Evolutionary conservation across 2,888 invertebrate species (phyloP).

Genomic region (Lucinisca nassula): DNA sequence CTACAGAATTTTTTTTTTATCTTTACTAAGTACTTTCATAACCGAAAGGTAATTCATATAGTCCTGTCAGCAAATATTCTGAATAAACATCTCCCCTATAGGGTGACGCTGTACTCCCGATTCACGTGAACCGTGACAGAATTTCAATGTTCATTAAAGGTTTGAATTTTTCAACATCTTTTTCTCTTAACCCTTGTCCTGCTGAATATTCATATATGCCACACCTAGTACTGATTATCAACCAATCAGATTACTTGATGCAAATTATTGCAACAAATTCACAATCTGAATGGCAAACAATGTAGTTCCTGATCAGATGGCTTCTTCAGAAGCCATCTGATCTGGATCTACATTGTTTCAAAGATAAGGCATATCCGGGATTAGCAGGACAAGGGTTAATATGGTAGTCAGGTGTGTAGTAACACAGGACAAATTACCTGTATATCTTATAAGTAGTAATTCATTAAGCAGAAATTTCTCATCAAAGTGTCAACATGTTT

Average conservation of each 20-base stretch:
- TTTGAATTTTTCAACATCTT: not conserved
- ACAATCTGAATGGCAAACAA: no score
- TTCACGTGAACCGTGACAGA: not conserved
- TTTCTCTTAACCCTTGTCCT: no score
- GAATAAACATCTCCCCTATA: not conserved
- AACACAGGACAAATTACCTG: no score
- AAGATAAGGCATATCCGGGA: no score
- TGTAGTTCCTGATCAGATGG: no score
- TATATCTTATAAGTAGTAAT: not conserved
- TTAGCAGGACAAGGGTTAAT: no score
- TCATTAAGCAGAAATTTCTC: not conserved
- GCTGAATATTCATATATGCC: no score
- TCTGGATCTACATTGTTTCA: no score
- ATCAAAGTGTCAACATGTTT: not conserved
- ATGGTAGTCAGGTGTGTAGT: not conserved
- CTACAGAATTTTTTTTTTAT: constrained; percentile 5
- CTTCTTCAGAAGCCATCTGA: no score
- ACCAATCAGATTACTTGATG: no score
- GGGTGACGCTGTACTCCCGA: not conserved
- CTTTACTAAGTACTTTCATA: not conserved
- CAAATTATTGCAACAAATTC: no score
- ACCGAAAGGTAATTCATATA: not conserved
- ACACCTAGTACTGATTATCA: no score
- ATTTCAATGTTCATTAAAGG: not conserved
- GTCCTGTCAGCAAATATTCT: not conserved